Evolutionary conservation across 2,797 vertebrate species (phyloP), one percentile per base, ranked within the genome.

Genomic region (Enteromius argenteus): DNA sequence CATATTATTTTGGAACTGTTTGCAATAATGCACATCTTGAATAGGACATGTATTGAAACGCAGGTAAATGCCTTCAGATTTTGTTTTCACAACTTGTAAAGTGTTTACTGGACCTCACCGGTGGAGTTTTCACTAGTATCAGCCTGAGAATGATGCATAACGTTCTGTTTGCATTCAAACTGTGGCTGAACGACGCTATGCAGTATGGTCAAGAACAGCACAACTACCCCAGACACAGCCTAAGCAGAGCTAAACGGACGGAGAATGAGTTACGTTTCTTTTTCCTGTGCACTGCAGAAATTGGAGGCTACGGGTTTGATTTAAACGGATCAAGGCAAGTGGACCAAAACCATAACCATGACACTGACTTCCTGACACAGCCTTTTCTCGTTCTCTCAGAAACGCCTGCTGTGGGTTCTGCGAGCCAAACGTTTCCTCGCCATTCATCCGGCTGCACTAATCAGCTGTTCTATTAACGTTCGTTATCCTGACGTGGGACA

Each of bases 281-380:
- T 58, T 81, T 32, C 30, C 42, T 80, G 64, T 76, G 39, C 79
- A 21, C 78, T 71, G 79, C 66, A 64, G 72, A 84, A 80, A 87
- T 30, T 8, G 30, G 53, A 67, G 56, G 39, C 44, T 21, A 73
- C 80, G 44, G 83, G 79, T 80, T 81, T 81, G 82, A 87, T 79
- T 84, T 80, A 86, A 81, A 81, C 21, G 68, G 60, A 87, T 84
- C 44, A 72, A 86, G 72, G 53, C 66, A 35, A 86, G 66, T 44
- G 74, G 44, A 62, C 35, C 53, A 79, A 80, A 80, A 76, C 51
- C 81, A 80, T 66, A 81, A 77, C 64, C 35, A 51, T 69, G 60
- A 79, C 32, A 71, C 32, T 76, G 32, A 80, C 77, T 84, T 80
- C 30, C 53, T 77, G 86, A 62, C 77, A 56, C 82, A 80, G 74